A percentile compares a stretch with the other conserved stretches of the same genome.
Evolutionary conservation across 2,113 vertebrate species (phyloP).

Genomic region (Zingel zingel): DNA sequence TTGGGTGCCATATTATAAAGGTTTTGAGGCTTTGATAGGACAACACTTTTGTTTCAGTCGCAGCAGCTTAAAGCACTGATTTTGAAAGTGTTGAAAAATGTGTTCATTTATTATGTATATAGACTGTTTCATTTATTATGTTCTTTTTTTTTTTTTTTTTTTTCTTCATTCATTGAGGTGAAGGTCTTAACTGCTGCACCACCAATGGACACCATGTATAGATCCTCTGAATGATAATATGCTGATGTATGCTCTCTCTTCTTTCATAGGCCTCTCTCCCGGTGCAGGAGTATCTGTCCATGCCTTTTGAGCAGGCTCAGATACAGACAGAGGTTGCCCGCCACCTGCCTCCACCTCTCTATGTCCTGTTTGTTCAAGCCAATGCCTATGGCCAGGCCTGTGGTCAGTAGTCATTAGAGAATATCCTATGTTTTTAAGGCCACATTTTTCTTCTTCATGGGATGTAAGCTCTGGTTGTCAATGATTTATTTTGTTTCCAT

Average conservation of each 20-base stretch:
- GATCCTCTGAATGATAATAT: not conserved
- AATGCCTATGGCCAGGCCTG: slow-evolving; percentile 96
- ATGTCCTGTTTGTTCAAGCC: slow-evolving; percentile 96
- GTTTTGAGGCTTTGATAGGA: not conserved
- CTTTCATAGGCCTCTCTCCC: slow-evolving; percentile 91
- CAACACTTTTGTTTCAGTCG: not conserved
- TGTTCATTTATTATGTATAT: not conserved
- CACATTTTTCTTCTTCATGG: not conserved
- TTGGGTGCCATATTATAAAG: not conserved
- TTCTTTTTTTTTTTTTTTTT: not conserved
- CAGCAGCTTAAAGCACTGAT: not conserved
- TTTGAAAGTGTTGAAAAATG: not conserved
- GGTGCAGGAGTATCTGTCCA: slow-evolving; percentile 95
- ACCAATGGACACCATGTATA: not conserved
- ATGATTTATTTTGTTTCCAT: slow-evolving; percentile 26
- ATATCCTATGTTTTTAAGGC: not conserved
- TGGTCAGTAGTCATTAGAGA: slow-evolving; percentile 83
- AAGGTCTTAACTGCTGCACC: not conserved
- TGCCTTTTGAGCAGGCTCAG: slow-evolving; percentile 96
- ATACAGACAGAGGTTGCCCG: slow-evolving; percentile 94
- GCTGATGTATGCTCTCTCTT: not conserved
- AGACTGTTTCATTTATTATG: not conserved
- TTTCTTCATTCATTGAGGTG: not conserved
- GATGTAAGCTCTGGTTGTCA: not conserved
- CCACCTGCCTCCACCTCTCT: slow-evolving; percentile 94